Conservation (phyloP, 53 echinoderm and acorn worm genomes). For the Arbacia lixula region DNA sequence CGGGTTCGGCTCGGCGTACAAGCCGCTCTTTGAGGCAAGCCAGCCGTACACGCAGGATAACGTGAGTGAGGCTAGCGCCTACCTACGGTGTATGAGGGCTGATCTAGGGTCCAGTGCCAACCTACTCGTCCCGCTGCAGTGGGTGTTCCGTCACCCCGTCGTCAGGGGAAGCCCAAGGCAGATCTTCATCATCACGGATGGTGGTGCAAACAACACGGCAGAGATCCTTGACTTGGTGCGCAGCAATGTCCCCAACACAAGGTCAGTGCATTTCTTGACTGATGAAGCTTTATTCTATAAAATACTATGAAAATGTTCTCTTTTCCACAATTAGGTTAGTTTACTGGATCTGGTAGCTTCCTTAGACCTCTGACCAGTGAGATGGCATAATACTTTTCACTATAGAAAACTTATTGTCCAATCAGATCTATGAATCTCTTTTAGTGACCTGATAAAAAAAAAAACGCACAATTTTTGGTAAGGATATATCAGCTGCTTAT, state of each 20-base stretch:
- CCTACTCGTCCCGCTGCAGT: constrained; percentile 76
- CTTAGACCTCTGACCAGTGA: too few species aligned
- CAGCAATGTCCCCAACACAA: constrained; percentile 78
- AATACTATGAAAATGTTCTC: too few species aligned
- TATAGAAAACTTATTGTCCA: too few species aligned
- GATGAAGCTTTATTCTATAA: too few species aligned
- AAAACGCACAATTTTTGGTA: too few species aligned
- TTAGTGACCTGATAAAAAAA: too few species aligned
- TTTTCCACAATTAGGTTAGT: too few species aligned
- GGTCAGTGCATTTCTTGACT: too few species aligned
- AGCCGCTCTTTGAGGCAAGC: constrained; percentile 90
- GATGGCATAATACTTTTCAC: too few species aligned
- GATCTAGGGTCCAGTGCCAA: constrained; percentile 90
- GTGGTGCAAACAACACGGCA: constrained; percentile 82
- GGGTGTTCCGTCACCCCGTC: constrained; percentile 82
- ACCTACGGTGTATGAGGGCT: constrained; percentile 90
- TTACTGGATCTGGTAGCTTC: too few species aligned
- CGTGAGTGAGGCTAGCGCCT: constrained; percentile 85
- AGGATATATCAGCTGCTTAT: too few species aligned
- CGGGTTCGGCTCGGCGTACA: constrained; percentile 94
- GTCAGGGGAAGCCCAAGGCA: constrained; percentile 90
- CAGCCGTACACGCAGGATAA: constrained; percentile 92
- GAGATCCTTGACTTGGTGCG: constrained; percentile 90
- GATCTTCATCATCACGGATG: constrained; percentile 90
- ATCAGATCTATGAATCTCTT: too few species aligned